Percentiles rank a stretch among this genome's conserved stretches.
Conservation (phyloP, 2,888 invertebrate genomes). For the Troides helena region DNA sequence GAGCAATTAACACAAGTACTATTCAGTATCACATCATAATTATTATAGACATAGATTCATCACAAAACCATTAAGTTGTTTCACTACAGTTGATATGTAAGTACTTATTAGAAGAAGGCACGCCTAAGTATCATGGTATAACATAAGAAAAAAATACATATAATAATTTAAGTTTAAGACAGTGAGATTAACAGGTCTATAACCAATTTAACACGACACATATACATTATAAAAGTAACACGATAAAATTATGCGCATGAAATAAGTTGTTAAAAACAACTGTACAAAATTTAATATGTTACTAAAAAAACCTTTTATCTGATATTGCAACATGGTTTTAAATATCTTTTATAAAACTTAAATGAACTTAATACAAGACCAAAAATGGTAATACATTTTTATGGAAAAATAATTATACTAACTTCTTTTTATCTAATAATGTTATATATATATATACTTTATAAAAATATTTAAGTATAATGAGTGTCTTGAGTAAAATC, state of each 20-base stretch:
- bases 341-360: neutral
- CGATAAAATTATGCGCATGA: neutral
- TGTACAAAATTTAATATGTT: too few relatives aligned
- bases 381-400: neutral
- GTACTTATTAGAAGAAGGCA: conserved; percentile 22
- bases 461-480: too few relatives aligned
- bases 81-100: conserved; percentile 13
- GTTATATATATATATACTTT: too few relatives aligned
- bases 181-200: neutral
- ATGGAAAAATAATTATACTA: too few relatives aligned
- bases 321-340: neutral
- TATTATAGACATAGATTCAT: neutral
- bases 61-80: neutral
- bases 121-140: neutral
- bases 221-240: neutral
- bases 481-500: too few relatives aligned
- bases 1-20: conserved; percentile 22
- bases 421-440: too few relatives aligned
- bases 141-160: neutral
- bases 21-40: conserved; percentile 9
- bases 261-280: too few relatives aligned
- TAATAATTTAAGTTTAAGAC: neutral
- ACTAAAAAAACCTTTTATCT: too few relatives aligned
- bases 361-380: neutral
- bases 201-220: neutral